phyloP scores from a whole-genome alignment of 1,140 invertebrate genomes.

The Caenorhabditis brenneri region DNA sequence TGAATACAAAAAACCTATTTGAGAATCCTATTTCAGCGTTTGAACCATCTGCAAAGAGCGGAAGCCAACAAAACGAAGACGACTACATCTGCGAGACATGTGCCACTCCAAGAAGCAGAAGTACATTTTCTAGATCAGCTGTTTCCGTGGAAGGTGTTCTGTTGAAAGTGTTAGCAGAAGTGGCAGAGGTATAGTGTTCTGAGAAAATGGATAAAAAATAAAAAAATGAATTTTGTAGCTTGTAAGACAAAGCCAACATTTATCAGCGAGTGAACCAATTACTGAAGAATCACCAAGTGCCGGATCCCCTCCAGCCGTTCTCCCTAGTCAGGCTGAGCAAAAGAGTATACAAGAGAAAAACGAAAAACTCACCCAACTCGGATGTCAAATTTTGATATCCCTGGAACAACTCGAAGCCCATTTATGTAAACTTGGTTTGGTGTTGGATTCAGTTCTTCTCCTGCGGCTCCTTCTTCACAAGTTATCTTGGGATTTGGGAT shows the following conservation, averaged over 20 bases:
- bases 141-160: conserved; percentile 69
- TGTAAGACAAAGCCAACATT: conserved; percentile 56
- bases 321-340: conserved; percentile 33
- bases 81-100: conserved; percentile 70
- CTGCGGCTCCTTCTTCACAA: conserved; percentile 67
- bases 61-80: conserved; percentile 64
- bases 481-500: conserved; percentile 63
- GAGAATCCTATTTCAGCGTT: neutral
- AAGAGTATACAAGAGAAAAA: conserved; percentile 22
- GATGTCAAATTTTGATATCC: conserved; percentile 46
- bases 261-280: conserved; percentile 61
- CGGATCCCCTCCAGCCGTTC: conserved; percentile 57
- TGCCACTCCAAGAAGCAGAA: conserved; percentile 57
- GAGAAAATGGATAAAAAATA: neutral
- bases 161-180: conserved; percentile 65
- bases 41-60: conserved; percentile 51
- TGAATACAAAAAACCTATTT: neutral
- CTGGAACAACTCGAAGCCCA: conserved; percentile 63
- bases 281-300: conserved; percentile 64
- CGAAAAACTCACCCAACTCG: conserved; percentile 23
- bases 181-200: conserved; percentile 38
- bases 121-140: conserved; percentile 64
- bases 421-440: conserved; percentile 69
- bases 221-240: conserved; percentile 37
- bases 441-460: conserved; percentile 68